Evolutionary conservation across 2,797 vertebrate genomes (phyloP), one percentile per base, ranked within the genome.

Genomic region (Harpagifer antarcticus): DNA sequence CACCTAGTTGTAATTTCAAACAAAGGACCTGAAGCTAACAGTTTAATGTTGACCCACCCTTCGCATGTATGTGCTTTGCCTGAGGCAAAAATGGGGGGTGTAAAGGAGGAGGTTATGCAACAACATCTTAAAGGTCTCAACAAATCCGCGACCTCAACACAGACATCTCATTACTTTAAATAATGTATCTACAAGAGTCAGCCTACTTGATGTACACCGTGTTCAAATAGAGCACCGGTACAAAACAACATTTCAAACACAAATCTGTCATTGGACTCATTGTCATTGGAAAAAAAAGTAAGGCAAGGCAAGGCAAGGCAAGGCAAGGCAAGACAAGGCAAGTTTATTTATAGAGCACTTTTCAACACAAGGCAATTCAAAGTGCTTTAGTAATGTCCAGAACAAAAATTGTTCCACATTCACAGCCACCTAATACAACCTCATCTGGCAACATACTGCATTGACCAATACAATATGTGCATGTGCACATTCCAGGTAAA

Each of bases 21-120:
- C 52, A 66, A 57, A 72, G 62, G 20, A 60, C 72, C 63, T 74
- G 0, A 60, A 59, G 68, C 71, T 80, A 59, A 81, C 57, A 77
- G 73, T 82, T 76, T 70, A 63, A 20, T 13, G 15, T n/a, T 59
- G 65, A 63, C 63, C 56, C 37, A 45, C 67, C 72, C 67, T 57
- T 31, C 31, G 16, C 31, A 49, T 67, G 44, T 63, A n/a, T 56
- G 42, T 43, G 50, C 13, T 37, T 27, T 63, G 71, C 79, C 82
- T 70, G 37, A 58, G 74, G 62, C 60, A n/a, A 82, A 60, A 12
- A 61, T 63, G 33, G 17, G 19, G 19, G 4, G 31, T 33, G 27
- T 20, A 2, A 33, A 0, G 8, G 23, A 12, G 13, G 13, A 10
- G 60, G 61, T 63, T 61, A 58, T 58, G 53, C 33, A 33, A 70